Evolutionary conservation across 2,797 vertebrate species (phyloP).

Genomic region (Chaenodraco wilsoni): DNA sequence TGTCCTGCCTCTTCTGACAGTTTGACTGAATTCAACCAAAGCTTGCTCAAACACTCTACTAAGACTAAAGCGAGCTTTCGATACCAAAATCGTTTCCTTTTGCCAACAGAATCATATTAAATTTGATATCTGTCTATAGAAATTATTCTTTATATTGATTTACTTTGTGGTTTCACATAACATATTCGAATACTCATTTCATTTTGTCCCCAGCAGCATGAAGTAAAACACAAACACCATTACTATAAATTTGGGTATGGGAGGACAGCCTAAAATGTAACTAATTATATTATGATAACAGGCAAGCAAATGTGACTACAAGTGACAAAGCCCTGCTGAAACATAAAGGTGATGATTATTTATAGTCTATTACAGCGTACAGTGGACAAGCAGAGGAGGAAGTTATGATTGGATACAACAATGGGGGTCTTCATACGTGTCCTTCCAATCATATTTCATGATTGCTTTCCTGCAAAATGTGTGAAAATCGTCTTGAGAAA

Average conservation of each 20-base stretch:
- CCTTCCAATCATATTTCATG: neutral
- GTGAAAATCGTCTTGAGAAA: slow-evolving; percentile 4
- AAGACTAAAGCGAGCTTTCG: too few relatives aligned
- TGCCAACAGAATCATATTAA: too few relatives aligned
- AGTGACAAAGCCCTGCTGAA: slow-evolving; percentile 5
- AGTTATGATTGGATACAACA: neutral
- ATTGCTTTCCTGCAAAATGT: neutral
- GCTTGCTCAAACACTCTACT: too few relatives aligned
- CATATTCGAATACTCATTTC: neutral
- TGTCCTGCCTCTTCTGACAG: too few relatives aligned
- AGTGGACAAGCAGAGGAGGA: slow-evolving; percentile 5
- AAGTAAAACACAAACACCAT: slow-evolving; percentile 1
- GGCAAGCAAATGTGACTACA: neutral
- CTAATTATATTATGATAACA: slow-evolving; percentile 25
- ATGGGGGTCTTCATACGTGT: neutral
- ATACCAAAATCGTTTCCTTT: too few relatives aligned
- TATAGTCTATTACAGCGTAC: neutral
- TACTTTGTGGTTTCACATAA: neutral
- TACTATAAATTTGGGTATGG: slow-evolving; percentile 4
- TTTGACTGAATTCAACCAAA: too few relatives aligned
- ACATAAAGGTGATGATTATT: slow-evolving; percentile 10
- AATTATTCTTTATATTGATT: neutral
- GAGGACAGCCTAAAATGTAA: slow-evolving; percentile 3
- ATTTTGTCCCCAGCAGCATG: neutral
- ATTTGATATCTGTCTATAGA: too few relatives aligned